Percentiles rank a stretch among this genome's conserved stretches.
Evolutionary conservation across 2,797 vertebrate genomes (phyloP).

Genomic region (Microcaecilia unicolor): DNA sequence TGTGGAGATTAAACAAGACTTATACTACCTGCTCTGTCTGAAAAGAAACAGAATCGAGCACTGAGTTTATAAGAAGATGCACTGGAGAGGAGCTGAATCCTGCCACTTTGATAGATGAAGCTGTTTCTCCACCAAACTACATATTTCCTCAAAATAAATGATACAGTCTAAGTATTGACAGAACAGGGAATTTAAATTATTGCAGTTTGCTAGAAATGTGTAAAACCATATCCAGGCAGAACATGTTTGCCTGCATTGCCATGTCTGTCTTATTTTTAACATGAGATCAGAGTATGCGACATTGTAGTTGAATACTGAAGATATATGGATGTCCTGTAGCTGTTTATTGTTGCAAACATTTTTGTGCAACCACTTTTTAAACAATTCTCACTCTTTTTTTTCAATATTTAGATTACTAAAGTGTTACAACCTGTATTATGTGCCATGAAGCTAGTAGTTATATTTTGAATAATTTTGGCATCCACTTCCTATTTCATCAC

Average conservation of each 20-base stretch:
- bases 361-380: too few species aligned
- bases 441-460: too few species aligned
- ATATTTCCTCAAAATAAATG: conserved; percentile 48
- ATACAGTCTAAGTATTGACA: conserved; percentile 5
- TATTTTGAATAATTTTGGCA: too few species aligned
- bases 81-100: conserved; percentile 20
- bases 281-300: conserved; percentile 18
- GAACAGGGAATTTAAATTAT: conserved; percentile 39
- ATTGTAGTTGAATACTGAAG: neutral
- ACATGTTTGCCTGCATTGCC: neutral
- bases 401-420: too few species aligned
- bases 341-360: too few species aligned
- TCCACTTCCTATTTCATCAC: too few species aligned
- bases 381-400: too few species aligned
- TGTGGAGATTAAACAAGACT: conserved; percentile 44
- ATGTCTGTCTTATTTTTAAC: conserved; percentile 13
- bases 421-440: too few species aligned
- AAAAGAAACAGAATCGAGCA: conserved; percentile 27
- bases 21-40: conserved; percentile 23
- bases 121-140: conserved; percentile 28
- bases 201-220: conserved; percentile 31
- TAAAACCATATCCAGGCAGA: conserved; percentile 16
- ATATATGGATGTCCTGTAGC: accelerated
- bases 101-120: conserved; percentile 49
- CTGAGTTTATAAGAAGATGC: conserved; percentile 47